Percentiles rank a stretch among this genome's conserved stretches.
Conservation (phyloP, 2,113 vertebrate species). For the Illadopsis cleaveri region DNA sequence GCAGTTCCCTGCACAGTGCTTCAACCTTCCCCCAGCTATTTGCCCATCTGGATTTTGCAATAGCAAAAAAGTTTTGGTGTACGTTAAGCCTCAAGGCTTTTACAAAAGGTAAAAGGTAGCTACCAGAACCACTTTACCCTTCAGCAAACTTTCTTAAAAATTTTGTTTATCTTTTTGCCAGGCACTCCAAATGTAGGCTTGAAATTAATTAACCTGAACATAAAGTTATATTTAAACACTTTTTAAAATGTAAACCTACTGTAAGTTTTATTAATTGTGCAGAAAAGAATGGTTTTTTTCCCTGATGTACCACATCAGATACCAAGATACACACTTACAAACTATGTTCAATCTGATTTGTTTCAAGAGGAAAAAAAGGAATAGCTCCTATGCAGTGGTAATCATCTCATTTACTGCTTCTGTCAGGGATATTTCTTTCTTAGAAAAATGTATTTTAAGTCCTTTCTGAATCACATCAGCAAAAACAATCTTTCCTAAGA, state of each 20-base stretch:
- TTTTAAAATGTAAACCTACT: neutral
- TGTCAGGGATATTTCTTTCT: neutral
- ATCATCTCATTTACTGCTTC: neutral
- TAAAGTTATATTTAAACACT: neutral
- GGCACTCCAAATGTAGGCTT: neutral
- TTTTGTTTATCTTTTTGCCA: neutral
- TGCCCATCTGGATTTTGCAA: neutral
- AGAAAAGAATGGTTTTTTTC: neutral
- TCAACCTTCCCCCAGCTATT: neutral
- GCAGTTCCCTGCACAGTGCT: neutral
- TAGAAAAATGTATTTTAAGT: neutral
- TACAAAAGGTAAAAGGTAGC: neutral
- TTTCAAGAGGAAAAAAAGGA: neutral
- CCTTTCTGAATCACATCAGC: neutral
- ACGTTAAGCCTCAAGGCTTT: neutral
- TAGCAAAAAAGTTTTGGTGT: neutral
- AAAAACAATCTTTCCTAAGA: neutral
- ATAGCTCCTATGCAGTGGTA: neutral
- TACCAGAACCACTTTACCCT: neutral
- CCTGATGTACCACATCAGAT: too few species aligned
- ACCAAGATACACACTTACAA: neutral
- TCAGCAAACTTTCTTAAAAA: neutral
- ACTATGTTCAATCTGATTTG: neutral
- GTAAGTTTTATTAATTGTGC: neutral
- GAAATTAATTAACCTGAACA: neutral